These are phyloP conservation scores for Leucoraja erinaceus DNA, from an alignment of 2,113 vertebrate genomes.

Conservation along the genomic window DNA sequence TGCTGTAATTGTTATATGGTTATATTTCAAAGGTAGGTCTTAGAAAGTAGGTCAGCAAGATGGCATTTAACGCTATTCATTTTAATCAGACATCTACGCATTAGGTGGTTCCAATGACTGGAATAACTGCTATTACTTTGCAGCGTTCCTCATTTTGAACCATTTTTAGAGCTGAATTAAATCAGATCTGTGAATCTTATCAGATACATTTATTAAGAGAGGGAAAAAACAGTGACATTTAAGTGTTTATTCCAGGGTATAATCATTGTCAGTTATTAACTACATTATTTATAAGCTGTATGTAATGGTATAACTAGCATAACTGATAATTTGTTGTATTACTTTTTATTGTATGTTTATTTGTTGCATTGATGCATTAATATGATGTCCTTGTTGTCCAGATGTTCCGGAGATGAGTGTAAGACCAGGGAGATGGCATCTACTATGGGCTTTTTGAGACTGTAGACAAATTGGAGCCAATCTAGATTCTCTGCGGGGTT, in stretches of 20 bases:
- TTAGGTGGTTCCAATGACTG: neutral
- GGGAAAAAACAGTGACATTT: neutral
- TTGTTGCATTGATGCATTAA: too few relatives aligned
- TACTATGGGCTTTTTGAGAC: too few relatives aligned
- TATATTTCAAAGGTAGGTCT: neutral
- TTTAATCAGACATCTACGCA: constrained; percentile 21
- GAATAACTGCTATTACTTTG: neutral
- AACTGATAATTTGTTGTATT: too few relatives aligned
- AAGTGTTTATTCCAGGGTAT: neutral
- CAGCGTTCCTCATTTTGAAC: constrained; percentile 18
- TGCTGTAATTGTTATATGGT: too few relatives aligned
- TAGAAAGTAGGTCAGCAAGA: constrained; percentile 4
- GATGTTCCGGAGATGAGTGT: too few relatives aligned
- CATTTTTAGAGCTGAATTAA: neutral
- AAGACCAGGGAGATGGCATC: too few relatives aligned
- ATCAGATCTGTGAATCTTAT: neutral
- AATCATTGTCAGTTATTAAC: neutral
- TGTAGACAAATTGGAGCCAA: too few relatives aligned
- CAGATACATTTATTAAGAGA: neutral
- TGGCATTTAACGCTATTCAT: neutral
- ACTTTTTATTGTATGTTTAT: too few relatives aligned
- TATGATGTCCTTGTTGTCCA: too few relatives aligned
- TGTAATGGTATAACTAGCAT: too few relatives aligned
- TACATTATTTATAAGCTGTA: neutral
- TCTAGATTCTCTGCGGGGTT: too few relatives aligned